phyloP scores from a whole-genome alignment of 2,797 vertebrate species.

The Rhinatrema bivittatum region DNA sequence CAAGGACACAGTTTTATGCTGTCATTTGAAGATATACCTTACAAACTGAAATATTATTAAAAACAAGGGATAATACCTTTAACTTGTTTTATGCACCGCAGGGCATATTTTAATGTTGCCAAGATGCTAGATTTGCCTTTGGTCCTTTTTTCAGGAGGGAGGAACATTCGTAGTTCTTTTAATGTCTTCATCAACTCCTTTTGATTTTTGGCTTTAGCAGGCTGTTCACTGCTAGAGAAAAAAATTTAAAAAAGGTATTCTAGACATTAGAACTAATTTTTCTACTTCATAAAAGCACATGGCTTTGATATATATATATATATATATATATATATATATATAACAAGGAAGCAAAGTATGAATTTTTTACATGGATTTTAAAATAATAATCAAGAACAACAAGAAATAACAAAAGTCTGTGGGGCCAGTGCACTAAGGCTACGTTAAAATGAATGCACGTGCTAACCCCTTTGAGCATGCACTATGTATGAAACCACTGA shows the following conservation, averaged over 20 bases:
- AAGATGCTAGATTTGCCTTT: constrained; percentile 78
- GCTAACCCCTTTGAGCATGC: too few species aligned
- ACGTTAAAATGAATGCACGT: too few species aligned
- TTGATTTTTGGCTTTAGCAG: constrained; percentile 83
- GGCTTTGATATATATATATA: too few species aligned
- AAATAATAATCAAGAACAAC: too few species aligned
- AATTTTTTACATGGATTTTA: fast-evolving
- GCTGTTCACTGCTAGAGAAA: constrained; percentile 74
- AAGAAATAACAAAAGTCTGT: too few species aligned
- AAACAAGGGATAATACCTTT: constrained; percentile 65
- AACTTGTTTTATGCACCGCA: constrained; percentile 89
- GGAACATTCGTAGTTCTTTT: constrained; percentile 79
- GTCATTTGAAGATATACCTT: too few species aligned
- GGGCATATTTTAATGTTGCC: constrained; percentile 80
- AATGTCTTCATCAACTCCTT: constrained; percentile 82
- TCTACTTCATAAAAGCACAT: fast-evolving
- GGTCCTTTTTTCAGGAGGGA: constrained; percentile 76
- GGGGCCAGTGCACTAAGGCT: too few species aligned
- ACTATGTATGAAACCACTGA: too few species aligned
- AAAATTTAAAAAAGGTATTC: constrained; percentile 14
- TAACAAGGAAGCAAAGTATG: fast-evolving
- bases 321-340: too few species aligned
- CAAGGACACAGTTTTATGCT: too few species aligned
- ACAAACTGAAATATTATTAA: too few species aligned
- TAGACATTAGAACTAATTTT: not conserved